A percentile compares a stretch with the other conserved stretches of the same genome.
phyloP scores from a whole-genome alignment of 2,888 invertebrate genomes.

The Punctoribates punctum region DNA sequence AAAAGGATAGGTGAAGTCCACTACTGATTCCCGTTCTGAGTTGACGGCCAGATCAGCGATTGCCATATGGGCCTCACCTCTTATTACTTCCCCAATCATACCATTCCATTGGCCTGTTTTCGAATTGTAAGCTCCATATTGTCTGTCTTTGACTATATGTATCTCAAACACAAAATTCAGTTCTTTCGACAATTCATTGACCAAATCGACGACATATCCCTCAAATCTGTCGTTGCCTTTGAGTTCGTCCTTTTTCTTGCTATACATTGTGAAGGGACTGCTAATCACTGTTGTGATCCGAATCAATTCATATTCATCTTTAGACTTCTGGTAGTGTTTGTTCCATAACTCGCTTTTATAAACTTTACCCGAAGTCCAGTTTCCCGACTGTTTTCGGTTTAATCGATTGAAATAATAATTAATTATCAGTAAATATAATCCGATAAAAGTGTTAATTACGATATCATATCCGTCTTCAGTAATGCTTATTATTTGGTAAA shows the following conservation, averaged over 20 bases:
- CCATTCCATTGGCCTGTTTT: conserved; percentile 47
- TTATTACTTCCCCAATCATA: conserved; percentile 48
- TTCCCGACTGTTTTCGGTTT: neutral
- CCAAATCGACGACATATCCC: conserved; percentile 74
- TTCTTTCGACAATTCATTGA: conserved; percentile 69
- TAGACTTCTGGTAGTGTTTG: neutral
- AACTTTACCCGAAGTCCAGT: neutral
- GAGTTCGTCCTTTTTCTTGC: no score
- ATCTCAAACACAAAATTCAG: conserved; percentile 80
- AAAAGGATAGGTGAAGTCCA: conserved; percentile 57
- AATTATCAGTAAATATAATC: no score
- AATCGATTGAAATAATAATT: neutral
- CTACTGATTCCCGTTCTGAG: conserved; percentile 57
- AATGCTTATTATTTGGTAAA: neutral
- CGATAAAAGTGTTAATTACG: neutral
- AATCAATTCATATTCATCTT: no score
- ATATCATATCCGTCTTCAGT: neutral
- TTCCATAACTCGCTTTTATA: neutral
- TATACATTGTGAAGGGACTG: no score
- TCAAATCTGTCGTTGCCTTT: conserved; percentile 68
- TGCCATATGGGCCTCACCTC: conserved; percentile 56
- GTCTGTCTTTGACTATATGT: conserved; percentile 70
- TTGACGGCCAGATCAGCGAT: conserved; percentile 60
- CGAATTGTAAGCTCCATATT: conserved; percentile 62
- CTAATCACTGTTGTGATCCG: no score